Percentiles rank a stretch among this genome's conserved stretches.
Conservation (phyloP, 2,797 vertebrate species). For the Enteromius trimaculatus region DNA sequence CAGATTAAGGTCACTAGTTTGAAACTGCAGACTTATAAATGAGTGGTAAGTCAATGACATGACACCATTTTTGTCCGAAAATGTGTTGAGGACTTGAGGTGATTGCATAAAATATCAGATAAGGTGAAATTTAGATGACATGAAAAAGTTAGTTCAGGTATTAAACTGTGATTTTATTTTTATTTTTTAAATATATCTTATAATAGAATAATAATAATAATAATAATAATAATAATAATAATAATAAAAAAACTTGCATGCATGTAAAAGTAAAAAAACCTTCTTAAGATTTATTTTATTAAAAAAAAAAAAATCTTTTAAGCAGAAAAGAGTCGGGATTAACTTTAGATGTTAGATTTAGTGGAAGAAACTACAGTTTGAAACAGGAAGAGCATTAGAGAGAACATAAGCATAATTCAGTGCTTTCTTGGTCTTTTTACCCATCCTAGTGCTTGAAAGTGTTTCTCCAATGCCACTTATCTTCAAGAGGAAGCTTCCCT, state of each 20-base stretch:
- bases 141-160: neutral
- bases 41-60: constrained; percentile 5
- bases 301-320: too few species aligned
- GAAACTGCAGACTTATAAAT: neutral
- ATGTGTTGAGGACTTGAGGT: neutral
- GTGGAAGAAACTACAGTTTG: neutral
- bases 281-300: too few species aligned
- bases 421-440: neutral
- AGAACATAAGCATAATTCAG: neutral
- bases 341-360: neutral
- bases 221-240: neutral
- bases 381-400: neutral
- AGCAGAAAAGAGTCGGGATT: neutral
- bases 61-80: neutral
- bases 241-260: neutral
- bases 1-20: constrained; percentile 22
- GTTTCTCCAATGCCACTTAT: neutral
- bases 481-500: neutral
- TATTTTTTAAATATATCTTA: too few species aligned
- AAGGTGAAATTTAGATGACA: neutral
- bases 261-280: neutral
- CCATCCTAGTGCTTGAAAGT: neutral
- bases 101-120: neutral
- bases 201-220: neutral
- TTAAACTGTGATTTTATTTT: neutral